Base-by-base conservation (phyloP, 64 coral and sea anemone genomes). In the Hydrozoanthus tunicans region DNA sequence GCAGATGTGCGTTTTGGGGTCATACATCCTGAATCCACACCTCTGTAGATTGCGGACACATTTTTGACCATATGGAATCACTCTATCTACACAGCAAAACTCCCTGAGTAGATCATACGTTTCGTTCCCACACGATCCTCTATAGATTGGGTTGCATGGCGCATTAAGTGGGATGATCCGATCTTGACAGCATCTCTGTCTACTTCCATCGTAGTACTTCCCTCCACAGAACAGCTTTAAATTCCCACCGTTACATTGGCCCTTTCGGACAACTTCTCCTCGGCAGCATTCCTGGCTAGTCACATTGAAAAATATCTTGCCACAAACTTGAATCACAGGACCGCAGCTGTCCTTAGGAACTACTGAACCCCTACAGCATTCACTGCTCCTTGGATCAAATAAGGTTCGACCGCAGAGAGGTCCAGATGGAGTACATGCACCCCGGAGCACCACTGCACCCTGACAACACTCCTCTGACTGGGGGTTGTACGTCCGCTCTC, bases 291-390 rank as follows among this genome's bases (percentile, higher is more conserved):
- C 84, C 74, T 88, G 24, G 57, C 5, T 26, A 43, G 11, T 71
- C 12, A 75, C 56, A 20, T 74, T 51, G 13, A 88, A 88, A 43
- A 12, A 13, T 5, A 10, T 74, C 74, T 88, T 74, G 6, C 84
- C 84, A 11, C 84, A 88, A 43, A 88, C 13, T 58, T 60, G 55
- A 12, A 26, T 71, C 23, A 73, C 15, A 60, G 84, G 69, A 7
- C 56, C 67, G 53, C 84, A 88, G 68, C 17, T 73, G 5, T 73
- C 53, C 32, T 59, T 74, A 12, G 74, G 55, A 26, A 88, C 84
- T 61, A 88, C 15, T 74, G 84, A 53, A 25, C 84, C 84, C 74
- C 84, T 88, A 60, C 84, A 88, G 15, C 84, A 88, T 25, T 88
- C 84, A 73, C 74, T 69, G 27, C 56, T 73, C 13, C 6, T 73